phyloP scores from a whole-genome alignment of 2,113 vertebrate genomes.

The Myotis lucifugus region DNA sequence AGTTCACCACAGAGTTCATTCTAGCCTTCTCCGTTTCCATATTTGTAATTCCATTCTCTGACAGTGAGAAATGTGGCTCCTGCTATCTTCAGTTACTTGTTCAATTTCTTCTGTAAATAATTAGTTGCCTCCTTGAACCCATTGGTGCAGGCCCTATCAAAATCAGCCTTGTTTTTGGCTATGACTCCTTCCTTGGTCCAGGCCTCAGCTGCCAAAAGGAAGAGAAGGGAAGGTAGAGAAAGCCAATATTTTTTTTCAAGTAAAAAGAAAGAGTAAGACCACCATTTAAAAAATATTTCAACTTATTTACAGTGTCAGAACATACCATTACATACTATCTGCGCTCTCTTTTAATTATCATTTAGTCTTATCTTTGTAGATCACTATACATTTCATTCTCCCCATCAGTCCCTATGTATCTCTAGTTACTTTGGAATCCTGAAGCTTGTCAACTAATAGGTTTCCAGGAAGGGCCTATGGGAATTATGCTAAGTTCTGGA shows the following conservation, averaged over 20 bases:
- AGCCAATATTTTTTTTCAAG: not conserved
- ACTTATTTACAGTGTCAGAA: not conserved
- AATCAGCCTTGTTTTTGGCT: not conserved
- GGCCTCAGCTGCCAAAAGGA: not conserved
- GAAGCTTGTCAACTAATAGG: constrained; percentile 20
- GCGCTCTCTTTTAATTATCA: not conserved
- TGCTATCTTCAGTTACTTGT: not conserved
- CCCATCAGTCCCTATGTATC: not conserved
- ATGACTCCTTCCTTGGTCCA: not conserved
- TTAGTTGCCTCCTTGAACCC: not conserved
- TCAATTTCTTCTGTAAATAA: not conserved
- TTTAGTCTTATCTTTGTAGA: not conserved
- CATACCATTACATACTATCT: not conserved
- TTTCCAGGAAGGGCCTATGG: not conserved
- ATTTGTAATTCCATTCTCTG: not conserved
- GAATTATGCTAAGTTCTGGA: constrained; percentile 40
- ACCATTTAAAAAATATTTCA: not conserved
- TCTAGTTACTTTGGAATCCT: constrained; percentile 30
- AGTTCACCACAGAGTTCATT: not conserved
- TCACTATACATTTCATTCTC: not conserved
- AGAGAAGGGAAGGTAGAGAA: not conserved
- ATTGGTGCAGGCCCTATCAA: not conserved
- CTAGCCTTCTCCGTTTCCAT: not conserved
- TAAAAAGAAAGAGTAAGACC: not conserved
- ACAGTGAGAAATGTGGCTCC: not conserved